These are phyloP conservation scores for Micromys minutus DNA, from an alignment of 2,113 vertebrate genomes.

Conservation along the genomic window DNA sequence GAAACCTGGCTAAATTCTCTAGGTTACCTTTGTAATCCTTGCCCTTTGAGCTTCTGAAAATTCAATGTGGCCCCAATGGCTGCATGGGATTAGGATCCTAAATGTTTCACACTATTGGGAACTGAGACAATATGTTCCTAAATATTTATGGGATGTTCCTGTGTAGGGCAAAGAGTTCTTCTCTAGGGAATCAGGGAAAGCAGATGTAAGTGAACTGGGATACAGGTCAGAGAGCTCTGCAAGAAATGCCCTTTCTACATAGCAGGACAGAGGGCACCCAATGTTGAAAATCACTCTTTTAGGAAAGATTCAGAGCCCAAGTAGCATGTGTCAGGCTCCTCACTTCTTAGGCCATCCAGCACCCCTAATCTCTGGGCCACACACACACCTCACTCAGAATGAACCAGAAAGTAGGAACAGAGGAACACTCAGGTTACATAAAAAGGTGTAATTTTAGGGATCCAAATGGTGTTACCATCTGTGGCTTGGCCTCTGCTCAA, in stretches of 20 bases:
- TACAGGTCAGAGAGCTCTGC: not conserved
- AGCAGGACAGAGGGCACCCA: no score
- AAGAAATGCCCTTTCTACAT: no score
- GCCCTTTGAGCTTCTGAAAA: no score
- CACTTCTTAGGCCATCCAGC: not conserved
- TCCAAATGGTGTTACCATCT: no score
- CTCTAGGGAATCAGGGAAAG: no score
- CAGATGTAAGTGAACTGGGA: not conserved
- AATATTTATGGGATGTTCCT: no score
- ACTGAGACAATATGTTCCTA: no score
- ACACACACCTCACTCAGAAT: not conserved
- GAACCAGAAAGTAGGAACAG: not conserved
- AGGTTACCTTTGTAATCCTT: no score
- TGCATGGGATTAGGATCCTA: not conserved
- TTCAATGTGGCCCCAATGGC: no score
- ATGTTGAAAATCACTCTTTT: not conserved
- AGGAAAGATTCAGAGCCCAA: not conserved
- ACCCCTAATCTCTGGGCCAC: no score
- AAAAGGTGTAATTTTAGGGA: not conserved
- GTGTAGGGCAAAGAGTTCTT: not conserved
- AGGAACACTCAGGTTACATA: no score
- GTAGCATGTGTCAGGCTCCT: not conserved
- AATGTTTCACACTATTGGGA: not conserved
- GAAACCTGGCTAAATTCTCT: no score
- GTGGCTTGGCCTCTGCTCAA: accelerated